Conservation (phyloP, 2,888 invertebrate species). For the Ornithoptera alexandrae region DNA sequence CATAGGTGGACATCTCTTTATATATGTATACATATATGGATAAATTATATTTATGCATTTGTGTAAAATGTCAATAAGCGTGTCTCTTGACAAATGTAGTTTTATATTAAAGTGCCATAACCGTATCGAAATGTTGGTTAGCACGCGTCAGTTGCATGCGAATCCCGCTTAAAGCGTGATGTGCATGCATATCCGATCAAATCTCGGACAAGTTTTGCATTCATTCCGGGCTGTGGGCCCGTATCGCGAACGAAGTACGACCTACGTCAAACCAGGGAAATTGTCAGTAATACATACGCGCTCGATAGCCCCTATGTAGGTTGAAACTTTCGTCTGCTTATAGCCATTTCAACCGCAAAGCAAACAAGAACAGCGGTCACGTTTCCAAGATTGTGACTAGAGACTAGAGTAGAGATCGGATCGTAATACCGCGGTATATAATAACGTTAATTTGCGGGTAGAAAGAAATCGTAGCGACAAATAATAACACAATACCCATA, state of each 20-base stretch:
- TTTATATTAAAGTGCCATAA: background rate
- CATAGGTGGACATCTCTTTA: background rate
- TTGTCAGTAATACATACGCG: slow-evolving; percentile 66
- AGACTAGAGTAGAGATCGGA: slow-evolving; percentile 43
- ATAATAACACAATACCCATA: slow-evolving; percentile 29
- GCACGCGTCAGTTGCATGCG: slow-evolving; percentile 57
- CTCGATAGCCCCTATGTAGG: slow-evolving; percentile 60
- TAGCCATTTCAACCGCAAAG: slow-evolving; percentile 64
- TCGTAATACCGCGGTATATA: slow-evolving; percentile 48
- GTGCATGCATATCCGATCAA: slow-evolving; percentile 44
- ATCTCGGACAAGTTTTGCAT: slow-evolving; percentile 65
- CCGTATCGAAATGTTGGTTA: slow-evolving; percentile 44
- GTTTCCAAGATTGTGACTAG: slow-evolving; percentile 58
- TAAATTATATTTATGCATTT: background rate
- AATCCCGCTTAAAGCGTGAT: slow-evolving; percentile 60
- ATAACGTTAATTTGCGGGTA: slow-evolving; percentile 51
- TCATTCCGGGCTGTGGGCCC: slow-evolving; percentile 66
- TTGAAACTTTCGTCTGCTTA: slow-evolving; percentile 70
- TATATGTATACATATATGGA: background rate
- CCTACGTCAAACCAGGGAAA: slow-evolving; percentile 65
- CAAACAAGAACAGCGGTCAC: slow-evolving; percentile 69
- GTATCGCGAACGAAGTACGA: slow-evolving; percentile 65
- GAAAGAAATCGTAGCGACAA: slow-evolving; percentile 34
- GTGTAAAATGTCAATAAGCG: no score
- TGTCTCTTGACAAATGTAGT: no score